phyloP scores from a whole-genome alignment of 2,797 vertebrate genomes.

The Uromys caudimaculatus region DNA sequence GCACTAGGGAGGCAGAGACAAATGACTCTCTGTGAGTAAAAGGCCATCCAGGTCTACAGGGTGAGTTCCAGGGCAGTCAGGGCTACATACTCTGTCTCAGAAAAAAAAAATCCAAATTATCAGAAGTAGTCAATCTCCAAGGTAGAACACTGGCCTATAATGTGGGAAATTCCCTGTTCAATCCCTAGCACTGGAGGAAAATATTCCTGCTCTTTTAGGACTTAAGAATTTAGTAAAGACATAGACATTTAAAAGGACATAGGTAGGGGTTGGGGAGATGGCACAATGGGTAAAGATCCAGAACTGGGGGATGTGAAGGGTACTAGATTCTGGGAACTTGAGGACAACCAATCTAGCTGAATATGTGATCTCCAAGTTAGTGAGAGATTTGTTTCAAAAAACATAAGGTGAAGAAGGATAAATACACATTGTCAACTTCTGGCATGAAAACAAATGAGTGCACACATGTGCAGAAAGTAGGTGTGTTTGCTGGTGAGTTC shows the following conservation, averaged over 20 bases:
- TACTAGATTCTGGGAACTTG: background rate
- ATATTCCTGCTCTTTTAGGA: background rate
- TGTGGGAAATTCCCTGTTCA: too few relatives aligned
- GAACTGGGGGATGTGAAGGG: background rate
- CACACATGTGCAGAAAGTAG: background rate
- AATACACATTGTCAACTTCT: background rate
- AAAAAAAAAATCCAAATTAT: background rate
- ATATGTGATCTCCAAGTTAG: background rate
- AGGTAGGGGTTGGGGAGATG: background rate
- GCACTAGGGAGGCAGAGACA: too few relatives aligned
- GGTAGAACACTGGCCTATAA: too few relatives aligned
- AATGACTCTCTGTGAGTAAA: too few relatives aligned
- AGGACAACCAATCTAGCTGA: background rate
- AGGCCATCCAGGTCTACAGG: too few relatives aligned
- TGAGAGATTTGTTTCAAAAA: background rate
- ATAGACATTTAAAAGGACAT: background rate
- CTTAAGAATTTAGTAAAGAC: background rate
- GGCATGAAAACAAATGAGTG: too few relatives aligned
- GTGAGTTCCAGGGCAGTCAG: too few relatives aligned
- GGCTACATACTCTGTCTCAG: too few relatives aligned
- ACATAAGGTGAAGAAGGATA: too few relatives aligned
- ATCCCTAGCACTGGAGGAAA: background rate
- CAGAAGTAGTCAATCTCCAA: background rate
- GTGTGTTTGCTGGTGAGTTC: background rate
- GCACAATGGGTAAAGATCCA: background rate